Evolutionary conservation across 2,113 vertebrate genomes (phyloP), one percentile per base, ranked within the genome.

Genomic region (Morphnarchus princeps): DNA sequence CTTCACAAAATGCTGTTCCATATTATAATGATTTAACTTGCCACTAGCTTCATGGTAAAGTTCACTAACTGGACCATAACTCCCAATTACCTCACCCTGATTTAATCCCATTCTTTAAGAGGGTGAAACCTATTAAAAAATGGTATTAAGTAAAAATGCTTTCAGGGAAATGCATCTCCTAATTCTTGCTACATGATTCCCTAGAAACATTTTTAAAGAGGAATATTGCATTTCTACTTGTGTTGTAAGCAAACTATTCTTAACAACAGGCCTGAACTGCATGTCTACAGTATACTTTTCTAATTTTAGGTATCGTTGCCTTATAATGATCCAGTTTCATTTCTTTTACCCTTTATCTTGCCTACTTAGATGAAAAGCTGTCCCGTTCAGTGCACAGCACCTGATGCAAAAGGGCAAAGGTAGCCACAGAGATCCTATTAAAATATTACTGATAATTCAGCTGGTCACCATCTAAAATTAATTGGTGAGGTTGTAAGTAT

Each of bases 21-120:
- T 63, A 77, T 93, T 94, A 88, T 36, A 87, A 87, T 31, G 42
- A 93, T 89, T 95, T 96, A 65, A 91, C 73, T 95, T 89, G 73
- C 91, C 61, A 82, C 80, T 52, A 61, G 86, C 61, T 69, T 87
- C 43, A 65, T 58, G 73, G 73, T 82, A 77, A 91, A 96, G 84
- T 82, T 91, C 9, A 3, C 87, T 95, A 82, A 79, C 81, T 88
- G 66, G 93, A 89, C 84, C 78, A 55, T 77, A 95, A 87, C 58
- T 92, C 34, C 62, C 62, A 77, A 72, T 95, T 95, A 91, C 73
- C 42, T 94, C 66, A 84, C 57, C 42, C 22, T 61, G 31, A 72
- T 85, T 95, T 94, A 95, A 94, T 85, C 42, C 25, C 21, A 42
- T 91, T 79, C 70, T 80, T 93, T 58, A 79, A 79, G 18, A 93